Percentiles rank a stretch among this genome's conserved stretches.
phyloP scores from a whole-genome alignment of 92 coral and sea anemone genomes.

The Isaurus tuberculatus region DNA sequence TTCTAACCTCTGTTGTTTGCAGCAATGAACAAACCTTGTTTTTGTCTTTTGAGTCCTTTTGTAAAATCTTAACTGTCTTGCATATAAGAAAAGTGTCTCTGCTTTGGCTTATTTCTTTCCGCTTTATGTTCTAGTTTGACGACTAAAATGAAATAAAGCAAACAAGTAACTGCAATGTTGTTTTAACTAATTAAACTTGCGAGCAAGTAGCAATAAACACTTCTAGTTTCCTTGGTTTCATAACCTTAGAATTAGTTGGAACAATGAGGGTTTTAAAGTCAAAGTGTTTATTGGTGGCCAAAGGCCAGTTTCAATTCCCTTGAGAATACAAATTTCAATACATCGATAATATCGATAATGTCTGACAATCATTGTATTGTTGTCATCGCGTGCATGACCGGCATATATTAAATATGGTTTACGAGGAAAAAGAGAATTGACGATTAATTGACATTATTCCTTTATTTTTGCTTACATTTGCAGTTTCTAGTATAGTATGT shows the following conservation, averaged over 20 bases:
- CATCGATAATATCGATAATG: too few relatives aligned
- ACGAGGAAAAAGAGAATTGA: too few relatives aligned
- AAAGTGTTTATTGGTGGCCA: too few relatives aligned
- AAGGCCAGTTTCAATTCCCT: neutral
- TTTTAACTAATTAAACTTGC: neutral
- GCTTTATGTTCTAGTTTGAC: neutral
- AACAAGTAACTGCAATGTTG: neutral
- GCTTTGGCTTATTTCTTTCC: neutral
- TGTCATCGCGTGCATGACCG: too few relatives aligned
- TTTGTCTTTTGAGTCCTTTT: neutral
- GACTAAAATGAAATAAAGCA: neutral
- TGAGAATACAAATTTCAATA: too few relatives aligned
- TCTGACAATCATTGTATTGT: too few relatives aligned
- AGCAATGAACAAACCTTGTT: too few relatives aligned
- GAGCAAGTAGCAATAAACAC: conserved; percentile 20
- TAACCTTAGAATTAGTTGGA: neutral
- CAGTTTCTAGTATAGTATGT: too few relatives aligned
- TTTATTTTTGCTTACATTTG: too few relatives aligned
- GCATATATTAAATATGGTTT: too few relatives aligned
- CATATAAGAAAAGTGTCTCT: neutral
- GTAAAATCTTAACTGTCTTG: neutral
- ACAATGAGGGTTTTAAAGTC: neutral
- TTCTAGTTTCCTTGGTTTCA: conserved; percentile 32
- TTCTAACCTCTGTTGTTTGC: too few relatives aligned
- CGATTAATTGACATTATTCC: too few relatives aligned